phyloP scores from a whole-genome alignment of 2,113 vertebrate genomes.

The Aphelocoma coerulescens region DNA sequence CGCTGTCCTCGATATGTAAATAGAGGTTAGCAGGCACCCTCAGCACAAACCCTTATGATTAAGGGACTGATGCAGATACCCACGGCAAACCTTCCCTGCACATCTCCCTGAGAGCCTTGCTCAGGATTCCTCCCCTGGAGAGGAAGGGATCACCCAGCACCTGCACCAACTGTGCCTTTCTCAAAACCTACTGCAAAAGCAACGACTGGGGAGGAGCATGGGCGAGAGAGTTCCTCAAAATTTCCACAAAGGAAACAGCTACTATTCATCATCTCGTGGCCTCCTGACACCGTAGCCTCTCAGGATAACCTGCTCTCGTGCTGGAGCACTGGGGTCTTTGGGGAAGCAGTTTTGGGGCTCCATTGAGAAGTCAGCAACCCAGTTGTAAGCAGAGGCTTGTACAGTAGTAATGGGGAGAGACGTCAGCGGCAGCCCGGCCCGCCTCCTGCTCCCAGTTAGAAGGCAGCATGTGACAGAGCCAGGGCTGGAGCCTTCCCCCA shows the following conservation, averaged over 20 bases:
- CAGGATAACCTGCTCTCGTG: not conserved
- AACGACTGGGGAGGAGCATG: not conserved
- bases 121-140: not conserved
- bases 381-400: conserved; percentile 55
- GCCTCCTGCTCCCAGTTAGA: conserved; percentile 59
- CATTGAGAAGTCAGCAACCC: conserved; percentile 43
- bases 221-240: not conserved
- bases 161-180: not conserved
- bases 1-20: conserved; percentile 32
- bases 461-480: conserved; percentile 67
- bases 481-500: conserved; percentile 66
- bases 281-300: conserved; percentile 19
- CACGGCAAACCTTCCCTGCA: not conserved
- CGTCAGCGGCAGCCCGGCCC: conserved; percentile 39
- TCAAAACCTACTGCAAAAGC: not conserved
- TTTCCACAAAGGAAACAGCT: conserved; percentile 23
- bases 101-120: not conserved
- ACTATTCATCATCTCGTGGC: not conserved
- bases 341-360: conserved; percentile 9
- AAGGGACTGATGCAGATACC: not conserved
- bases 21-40: conserved; percentile 35
- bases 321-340: not conserved
- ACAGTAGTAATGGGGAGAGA: conserved; percentile 62
- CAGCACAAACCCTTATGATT: not conserved
- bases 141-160: not conserved